Base-by-base conservation (phyloP, 2,888 invertebrate species). In the Tubulanus polymorphus region DNA sequence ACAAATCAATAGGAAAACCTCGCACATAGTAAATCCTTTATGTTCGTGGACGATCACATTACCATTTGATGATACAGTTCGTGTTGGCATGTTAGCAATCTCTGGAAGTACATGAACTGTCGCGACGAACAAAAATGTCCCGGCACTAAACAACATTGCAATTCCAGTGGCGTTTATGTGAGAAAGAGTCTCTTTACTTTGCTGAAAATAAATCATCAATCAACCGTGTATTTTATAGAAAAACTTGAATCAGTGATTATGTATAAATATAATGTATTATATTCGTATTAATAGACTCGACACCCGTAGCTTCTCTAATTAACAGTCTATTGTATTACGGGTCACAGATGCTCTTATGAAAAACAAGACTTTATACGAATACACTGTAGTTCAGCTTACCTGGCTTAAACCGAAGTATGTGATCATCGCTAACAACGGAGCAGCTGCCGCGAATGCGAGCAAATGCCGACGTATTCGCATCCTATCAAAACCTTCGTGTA, bases 21-120 rank as follows among this genome's bases (percentile, higher is more conserved):
- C 96, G 59, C 85, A 84, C 56, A 87, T 84, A 56, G 85, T 86
- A 47, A 96, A 84, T 6, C 78, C 78, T 54, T 72, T 72, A 50
- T 70, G 71, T 59, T 77, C 74, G 35, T 70, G 64, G 29, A 71
- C 62, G 15, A 75, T 65, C 0, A 73, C 69, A 2, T 71, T 68
- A 10, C 74, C 73, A 53, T 74, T 72, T n/a, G 66, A 63, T 27
- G 67, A 62, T 2, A 68, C 65, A 52, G 69, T 67, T 52, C 61
- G 61, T 1, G 69, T 63, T 37, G 68, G 65, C 57, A 59, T 57
- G 35, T 65, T 70, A 12, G 79, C 76, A 45, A 99, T 82, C 79
- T 99, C 99, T 0, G 99, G 97, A 49, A 99, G 78, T 0, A 99
- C 96, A 79, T 99, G 99, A 0, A 99, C 96, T 0, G 97, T 97